phyloP scores from a whole-genome alignment of 2,113 vertebrate genomes.

The Pantherophis guttatus region DNA sequence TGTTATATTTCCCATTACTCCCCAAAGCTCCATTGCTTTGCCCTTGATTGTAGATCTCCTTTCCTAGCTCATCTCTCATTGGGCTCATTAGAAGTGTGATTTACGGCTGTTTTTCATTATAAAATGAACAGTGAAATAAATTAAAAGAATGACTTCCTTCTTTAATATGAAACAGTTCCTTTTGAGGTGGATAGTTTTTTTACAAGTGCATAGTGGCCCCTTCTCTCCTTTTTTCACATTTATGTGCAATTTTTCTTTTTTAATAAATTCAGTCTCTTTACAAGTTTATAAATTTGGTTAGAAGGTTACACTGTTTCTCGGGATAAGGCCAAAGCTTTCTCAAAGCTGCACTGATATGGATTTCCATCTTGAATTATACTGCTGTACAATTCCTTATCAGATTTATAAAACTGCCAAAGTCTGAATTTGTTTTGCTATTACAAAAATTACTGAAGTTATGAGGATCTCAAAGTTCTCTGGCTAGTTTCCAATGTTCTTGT shows the following conservation, averaged over 20 bases:
- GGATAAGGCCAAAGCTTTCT: background rate
- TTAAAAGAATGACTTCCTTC: background rate
- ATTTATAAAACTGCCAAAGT: background rate
- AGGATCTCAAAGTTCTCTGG: background rate
- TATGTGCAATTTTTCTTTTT: background rate
- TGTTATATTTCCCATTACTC: background rate
- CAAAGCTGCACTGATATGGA: background rate
- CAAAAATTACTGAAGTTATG: background rate
- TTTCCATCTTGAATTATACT: constrained; percentile 1
- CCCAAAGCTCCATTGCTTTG: constrained; percentile 1
- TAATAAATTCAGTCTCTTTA: background rate
- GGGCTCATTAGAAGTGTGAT: background rate
- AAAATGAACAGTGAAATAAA: background rate
- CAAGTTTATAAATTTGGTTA: background rate
- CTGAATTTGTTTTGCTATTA: background rate
- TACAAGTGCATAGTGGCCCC: background rate
- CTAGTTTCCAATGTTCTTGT: background rate
- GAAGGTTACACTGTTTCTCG: background rate
- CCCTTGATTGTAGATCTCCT: constrained; percentile 10
- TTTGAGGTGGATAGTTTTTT: background rate
- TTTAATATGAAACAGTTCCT: background rate
- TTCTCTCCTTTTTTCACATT: background rate
- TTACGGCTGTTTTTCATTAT: background rate
- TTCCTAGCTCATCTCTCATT: background rate
- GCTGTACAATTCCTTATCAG: background rate